These are phyloP conservation scores for Silurus lanzhouensis DNA, from an alignment of 2,797 vertebrate genomes.

Conservation along the genomic window DNA sequence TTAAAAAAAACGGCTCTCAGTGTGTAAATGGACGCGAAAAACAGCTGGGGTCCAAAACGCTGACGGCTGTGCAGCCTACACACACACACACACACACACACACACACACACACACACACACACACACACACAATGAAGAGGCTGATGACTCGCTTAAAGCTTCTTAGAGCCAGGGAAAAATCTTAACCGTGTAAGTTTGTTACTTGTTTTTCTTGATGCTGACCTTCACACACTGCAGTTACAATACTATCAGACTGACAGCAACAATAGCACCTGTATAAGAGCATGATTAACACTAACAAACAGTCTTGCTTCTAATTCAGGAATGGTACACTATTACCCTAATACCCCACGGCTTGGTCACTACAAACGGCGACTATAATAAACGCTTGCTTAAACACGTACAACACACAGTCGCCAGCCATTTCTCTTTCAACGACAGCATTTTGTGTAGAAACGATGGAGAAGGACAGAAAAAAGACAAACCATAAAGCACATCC, in stretches of 20 bases:
- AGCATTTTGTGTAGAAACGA: not conserved
- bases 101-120: not conserved
- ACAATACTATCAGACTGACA: not conserved
- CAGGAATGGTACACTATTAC: not conserved
- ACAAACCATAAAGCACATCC: not conserved
- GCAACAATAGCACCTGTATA: constrained; percentile 20
- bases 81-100: not conserved
- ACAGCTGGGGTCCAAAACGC: not conserved
- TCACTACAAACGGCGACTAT: not conserved
- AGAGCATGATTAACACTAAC: not conserved
- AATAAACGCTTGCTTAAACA: constrained; percentile 25
- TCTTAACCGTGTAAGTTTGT: not conserved
- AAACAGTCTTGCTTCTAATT: not conserved
- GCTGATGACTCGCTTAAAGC: not conserved
- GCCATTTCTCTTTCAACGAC: not conserved
- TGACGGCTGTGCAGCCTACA: not conserved
- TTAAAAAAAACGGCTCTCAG: not conserved
- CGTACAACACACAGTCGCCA: not conserved
- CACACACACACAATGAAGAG: not conserved
- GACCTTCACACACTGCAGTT: not conserved
- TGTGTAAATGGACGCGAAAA: not conserved
- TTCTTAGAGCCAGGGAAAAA: not conserved
- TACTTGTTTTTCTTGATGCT: not conserved
- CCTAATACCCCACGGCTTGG: not conserved
- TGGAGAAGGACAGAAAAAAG: not conserved